Evolutionary conservation across 2,888 invertebrate species (phyloP).

Genomic region (Luperina testacea): DNA sequence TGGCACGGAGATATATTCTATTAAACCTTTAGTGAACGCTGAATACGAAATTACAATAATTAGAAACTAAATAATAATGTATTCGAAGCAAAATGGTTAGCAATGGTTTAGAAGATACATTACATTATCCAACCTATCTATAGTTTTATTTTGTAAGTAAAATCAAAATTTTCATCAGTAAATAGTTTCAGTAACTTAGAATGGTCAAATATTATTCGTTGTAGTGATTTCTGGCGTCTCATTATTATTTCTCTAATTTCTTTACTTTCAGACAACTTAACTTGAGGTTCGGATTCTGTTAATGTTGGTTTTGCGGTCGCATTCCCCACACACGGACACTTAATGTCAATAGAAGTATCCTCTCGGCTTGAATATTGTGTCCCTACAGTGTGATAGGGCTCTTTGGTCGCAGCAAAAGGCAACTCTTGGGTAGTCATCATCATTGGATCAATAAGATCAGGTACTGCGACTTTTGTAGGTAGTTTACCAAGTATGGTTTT

Average conservation of each 20-base stretch:
- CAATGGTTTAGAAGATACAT: slow-evolving; percentile 30
- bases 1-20: slow-evolving; percentile 21
- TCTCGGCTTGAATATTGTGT: slow-evolving; percentile 86
- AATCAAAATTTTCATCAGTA: slow-evolving; percentile 83
- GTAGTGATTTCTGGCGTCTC: slow-evolving; percentile 77
- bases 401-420: slow-evolving; percentile 79
- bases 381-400: slow-evolving; percentile 73
- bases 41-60: slow-evolving; percentile 27
- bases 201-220: slow-evolving; percentile 73
- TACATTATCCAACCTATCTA: slow-evolving; percentile 61
- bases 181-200: slow-evolving; percentile 82
- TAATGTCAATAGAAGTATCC: slow-evolving; percentile 68
- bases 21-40: slow-evolving; percentile 25
- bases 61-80: slow-evolving; percentile 28
- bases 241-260: slow-evolving; percentile 68
- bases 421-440: slow-evolving; percentile 72
- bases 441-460: slow-evolving; percentile 72
- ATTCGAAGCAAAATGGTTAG: slow-evolving; percentile 27
- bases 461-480: slow-evolving; percentile 52
- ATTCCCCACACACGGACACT: slow-evolving; percentile 74
- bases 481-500: slow-evolving; percentile 73
- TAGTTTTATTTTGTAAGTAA: slow-evolving; percentile 60
- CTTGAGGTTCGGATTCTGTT: slow-evolving; percentile 28
- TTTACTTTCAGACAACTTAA: slow-evolving; percentile 60
- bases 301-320: slow-evolving; percentile 16